Percentiles rank a stretch among this genome's conserved stretches.
phyloP scores from a whole-genome alignment of 2,888 invertebrate genomes.

The Cantharis nigra region DNA sequence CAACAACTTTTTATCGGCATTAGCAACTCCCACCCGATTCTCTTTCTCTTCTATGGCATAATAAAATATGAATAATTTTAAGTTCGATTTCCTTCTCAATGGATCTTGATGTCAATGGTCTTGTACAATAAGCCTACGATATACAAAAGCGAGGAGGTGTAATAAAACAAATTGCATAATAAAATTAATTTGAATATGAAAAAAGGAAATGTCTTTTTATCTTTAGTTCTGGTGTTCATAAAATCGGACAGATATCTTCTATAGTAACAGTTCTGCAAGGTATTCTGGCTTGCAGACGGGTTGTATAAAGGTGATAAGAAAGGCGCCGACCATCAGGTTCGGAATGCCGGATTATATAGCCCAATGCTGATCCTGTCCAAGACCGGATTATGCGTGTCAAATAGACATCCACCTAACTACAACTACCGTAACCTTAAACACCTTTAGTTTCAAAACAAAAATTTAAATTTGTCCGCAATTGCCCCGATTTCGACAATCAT shows the following conservation, averaged over 20 bases:
- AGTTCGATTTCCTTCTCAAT: background rate
- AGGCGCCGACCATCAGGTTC: constrained; percentile 39
- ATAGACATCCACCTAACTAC: constrained; percentile 22
- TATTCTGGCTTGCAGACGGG: constrained; percentile 28
- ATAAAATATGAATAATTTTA: background rate
- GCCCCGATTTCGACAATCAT: too few species aligned
- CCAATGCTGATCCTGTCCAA: constrained; percentile 32
- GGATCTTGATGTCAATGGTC: background rate
- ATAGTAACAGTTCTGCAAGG: constrained; percentile 25
- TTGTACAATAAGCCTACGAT: background rate
- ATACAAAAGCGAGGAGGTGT: background rate
- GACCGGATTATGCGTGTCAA: constrained; percentile 37
- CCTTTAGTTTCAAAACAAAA: background rate
- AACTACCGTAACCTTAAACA: constrained; percentile 12
- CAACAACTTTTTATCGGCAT: background rate
- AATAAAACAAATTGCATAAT: background rate
- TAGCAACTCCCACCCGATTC: background rate
- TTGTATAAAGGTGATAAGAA: constrained; percentile 37
- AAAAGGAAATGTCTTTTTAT: background rate
- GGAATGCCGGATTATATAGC: constrained; percentile 40
- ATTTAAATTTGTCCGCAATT: too few species aligned
- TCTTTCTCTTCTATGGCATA: background rate
- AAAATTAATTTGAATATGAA: background rate
- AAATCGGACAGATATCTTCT: constrained; percentile 7
- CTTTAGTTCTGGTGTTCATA: constrained; percentile 1